Base-by-base conservation (phyloP, 2,797 vertebrate genomes). In the Cottoperca gobio region DNA sequence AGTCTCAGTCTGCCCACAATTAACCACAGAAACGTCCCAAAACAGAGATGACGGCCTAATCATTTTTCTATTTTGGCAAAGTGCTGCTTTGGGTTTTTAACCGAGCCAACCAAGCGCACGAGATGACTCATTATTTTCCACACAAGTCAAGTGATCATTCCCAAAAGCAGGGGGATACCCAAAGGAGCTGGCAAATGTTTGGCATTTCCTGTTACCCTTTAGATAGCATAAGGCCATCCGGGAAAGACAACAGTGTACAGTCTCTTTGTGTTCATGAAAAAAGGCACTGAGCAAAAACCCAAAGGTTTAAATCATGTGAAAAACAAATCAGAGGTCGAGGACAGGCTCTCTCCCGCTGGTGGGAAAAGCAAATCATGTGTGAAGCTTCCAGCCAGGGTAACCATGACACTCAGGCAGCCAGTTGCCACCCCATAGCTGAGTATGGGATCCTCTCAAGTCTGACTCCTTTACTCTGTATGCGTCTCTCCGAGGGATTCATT, bases 361-460 rank as follows among this genome's bases (percentile, higher is more conserved):
- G 92, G 89, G 92, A 93, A 93, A 92, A 91, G 91, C 88, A 93
- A 93, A 93, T 92, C 70, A 82, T 87, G 83, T 83, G 88, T 86
- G 83, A 83, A 81, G 90, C 81, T 88, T 84, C 86, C 71, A 72
- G 81, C 43, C 66, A 23, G 64, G 60, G 91, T 91, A 92, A 92
- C 92, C 88, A 89, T 90, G 88, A 86, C 90, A 76, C 69, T 84
- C 61, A 48, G 86, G 76, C 83, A 84, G 83, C 67, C 14, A 77
- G 83, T 63, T 74, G 75, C 66, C 84, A 68, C 79, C 84, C 88
- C 73, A 54, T 57, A 53, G 59, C 55, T 76, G 70, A 74, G 79
- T 50, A 45, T 19, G 43, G 81, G 82, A 84, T 77, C 76, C 76
- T 86, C 60, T 87, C 76, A 80, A 70, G 77, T 60, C 48, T 6